phyloP scores from a whole-genome alignment of 2,888 invertebrate species.

The Cordilura impudica region DNA sequence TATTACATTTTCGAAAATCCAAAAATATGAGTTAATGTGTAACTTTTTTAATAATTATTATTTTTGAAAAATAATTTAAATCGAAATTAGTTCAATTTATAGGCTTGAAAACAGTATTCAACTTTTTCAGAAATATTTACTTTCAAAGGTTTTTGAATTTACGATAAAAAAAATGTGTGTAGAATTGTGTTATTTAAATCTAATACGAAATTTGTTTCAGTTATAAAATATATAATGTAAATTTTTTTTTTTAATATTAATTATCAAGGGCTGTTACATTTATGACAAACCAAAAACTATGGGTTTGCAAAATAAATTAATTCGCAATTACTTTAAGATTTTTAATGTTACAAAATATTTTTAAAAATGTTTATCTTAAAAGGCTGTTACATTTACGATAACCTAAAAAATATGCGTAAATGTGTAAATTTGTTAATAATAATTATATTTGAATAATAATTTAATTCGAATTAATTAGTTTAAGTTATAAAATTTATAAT shows the following conservation, averaged over 20 bases:
- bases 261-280: neutral
- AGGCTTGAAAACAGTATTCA: neutral
- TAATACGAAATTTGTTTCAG: slow-evolving; percentile 1
- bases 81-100: neutral
- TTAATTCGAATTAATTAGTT: too few relatives aligned
- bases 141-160: too few relatives aligned
- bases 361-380: too few relatives aligned
- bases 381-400: neutral
- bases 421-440: too few relatives aligned
- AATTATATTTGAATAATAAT: too few relatives aligned
- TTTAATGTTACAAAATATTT: too few relatives aligned
- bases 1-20: too few relatives aligned
- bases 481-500: too few relatives aligned
- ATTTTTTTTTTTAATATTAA: too few relatives aligned
- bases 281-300: neutral
- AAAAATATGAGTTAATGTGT: too few relatives aligned
- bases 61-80: neutral
- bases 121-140: neutral
- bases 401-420: too few relatives aligned
- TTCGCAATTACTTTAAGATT: neutral
- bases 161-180: too few relatives aligned
- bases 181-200: neutral
- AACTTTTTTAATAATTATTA: neutral
- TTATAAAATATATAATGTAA: neutral
- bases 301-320: neutral